phyloP scores from a whole-genome alignment of 1,140 invertebrate species.

The Stenopsyche tienmushanensis region DNA sequence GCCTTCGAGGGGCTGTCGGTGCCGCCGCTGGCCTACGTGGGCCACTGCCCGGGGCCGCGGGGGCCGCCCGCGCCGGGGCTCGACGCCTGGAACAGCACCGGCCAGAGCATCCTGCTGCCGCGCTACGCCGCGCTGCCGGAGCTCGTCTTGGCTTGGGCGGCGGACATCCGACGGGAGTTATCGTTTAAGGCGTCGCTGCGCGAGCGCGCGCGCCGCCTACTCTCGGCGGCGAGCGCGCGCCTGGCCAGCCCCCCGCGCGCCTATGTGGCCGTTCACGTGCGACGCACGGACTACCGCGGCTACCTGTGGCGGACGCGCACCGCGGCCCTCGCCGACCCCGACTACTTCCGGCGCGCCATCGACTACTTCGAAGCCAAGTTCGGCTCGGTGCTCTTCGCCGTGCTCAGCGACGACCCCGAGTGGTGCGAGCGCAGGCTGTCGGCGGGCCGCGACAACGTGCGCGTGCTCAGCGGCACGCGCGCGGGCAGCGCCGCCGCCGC shows the following conservation, averaged over 20 bases:
- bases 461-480: conserved; percentile 51
- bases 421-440: conserved; percentile 61
- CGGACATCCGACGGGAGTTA: conserved; percentile 60
- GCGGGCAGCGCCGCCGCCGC: conserved; percentile 53
- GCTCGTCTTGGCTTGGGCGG: conserved; percentile 58
- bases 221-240: conserved; percentile 43
- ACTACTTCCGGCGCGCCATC: conserved; percentile 61
- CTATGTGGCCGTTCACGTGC: conserved; percentile 62
- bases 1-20: conserved; percentile 60
- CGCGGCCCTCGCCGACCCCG: conserved; percentile 53
- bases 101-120: conserved; percentile 62
- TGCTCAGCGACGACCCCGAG: conserved; percentile 63
- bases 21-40: conserved; percentile 59
- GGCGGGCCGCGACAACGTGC: conserved; percentile 51
- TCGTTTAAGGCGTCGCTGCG: conserved; percentile 55
- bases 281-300: conserved; percentile 62
- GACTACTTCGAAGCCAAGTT: conserved; percentile 58
- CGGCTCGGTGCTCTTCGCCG: conserved; percentile 56
- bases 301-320: conserved; percentile 58
- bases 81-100: conserved; percentile 60
- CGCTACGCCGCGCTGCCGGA: conserved; percentile 59
- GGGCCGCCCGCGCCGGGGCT: conserved; percentile 54
- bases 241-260: conserved; percentile 41
- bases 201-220: conserved; percentile 52
- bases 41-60: conserved; percentile 56